Evolutionary conservation across 2,113 vertebrate genomes (phyloP).

Genomic region (Salminus brasiliensis): DNA sequence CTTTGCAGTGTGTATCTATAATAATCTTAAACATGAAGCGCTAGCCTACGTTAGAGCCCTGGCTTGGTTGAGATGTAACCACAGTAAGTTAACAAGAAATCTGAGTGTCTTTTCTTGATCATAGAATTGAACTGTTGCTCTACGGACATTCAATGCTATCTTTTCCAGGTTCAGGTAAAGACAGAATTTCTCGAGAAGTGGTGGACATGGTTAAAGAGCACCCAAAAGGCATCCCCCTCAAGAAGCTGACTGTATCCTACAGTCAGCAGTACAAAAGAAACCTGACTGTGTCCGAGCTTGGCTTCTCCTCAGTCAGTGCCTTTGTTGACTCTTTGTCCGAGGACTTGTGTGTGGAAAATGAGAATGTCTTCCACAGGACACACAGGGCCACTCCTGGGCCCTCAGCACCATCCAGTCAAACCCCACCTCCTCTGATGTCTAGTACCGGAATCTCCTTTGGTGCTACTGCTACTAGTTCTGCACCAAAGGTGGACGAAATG

Average conservation of each 20-base stretch:
- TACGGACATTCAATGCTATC: not conserved
- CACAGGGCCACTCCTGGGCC: conserved; percentile 15
- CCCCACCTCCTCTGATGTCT: not conserved
- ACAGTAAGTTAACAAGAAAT: too few species aligned
- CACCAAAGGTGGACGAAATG: conserved; percentile 31
- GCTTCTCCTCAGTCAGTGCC: conserved; percentile 55
- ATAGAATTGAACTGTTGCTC: not conserved
- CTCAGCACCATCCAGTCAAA: not conserved
- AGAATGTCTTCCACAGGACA: conserved; percentile 60
- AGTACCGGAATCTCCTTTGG: not conserved
- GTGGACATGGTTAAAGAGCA: conserved; percentile 57
- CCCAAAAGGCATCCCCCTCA: conserved; percentile 60
- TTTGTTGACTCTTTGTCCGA: conserved; percentile 58
- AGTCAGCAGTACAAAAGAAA: conserved; percentile 55
- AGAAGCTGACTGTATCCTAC: conserved; percentile 52
- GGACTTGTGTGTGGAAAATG: conserved; percentile 55
- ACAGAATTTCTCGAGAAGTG: conserved; percentile 49
- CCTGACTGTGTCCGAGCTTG: conserved; percentile 53
- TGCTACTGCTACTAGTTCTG: not conserved
- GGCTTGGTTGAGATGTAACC: too few species aligned
- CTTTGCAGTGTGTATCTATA: too few species aligned
- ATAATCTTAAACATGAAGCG: too few species aligned
- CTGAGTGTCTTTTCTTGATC: too few species aligned
- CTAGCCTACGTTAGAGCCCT: too few species aligned
- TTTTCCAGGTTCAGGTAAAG: conserved; percentile 49